Evolutionary conservation across 2,113 vertebrate species (phyloP), one percentile per base, ranked within the genome.

Genomic region (Clupea harengus): DNA sequence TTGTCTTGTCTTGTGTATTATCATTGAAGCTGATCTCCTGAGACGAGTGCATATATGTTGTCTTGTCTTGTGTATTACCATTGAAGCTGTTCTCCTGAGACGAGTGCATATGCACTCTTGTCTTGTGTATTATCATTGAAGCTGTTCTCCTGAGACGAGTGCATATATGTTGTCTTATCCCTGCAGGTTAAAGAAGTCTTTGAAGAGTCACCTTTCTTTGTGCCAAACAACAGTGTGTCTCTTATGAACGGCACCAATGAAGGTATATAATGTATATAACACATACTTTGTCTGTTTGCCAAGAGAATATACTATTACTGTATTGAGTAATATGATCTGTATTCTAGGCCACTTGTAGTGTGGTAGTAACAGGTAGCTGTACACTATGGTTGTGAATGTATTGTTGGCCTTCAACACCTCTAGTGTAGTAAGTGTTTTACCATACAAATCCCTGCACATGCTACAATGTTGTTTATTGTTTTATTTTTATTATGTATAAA

Each of bases 191-290:
- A 90, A 89, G 94, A 96, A 13, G 93, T 97, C 85, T 98, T 99
- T 92, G 94, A 94, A 5, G 95, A 97, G 60, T 99, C 98, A 49
- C 97, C 98, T 57, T 99, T 99, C 94, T 96, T 96, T 86, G 96
- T 99, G 90, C 96, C 97, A 91, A 90, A 95, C 75, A 94, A 97
- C 90, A 97, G 98, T 67, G 97, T 99, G 89, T 94, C 95, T 90
- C 97, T 99, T 91, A 97, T 99, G 97, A 96, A 99, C 0, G 98
- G 98, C 88, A 95, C 95, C 84, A 95, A 97, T 88, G 98, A 99
- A 97, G 98, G 98, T 99, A 88, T 0, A 85, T 90, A 60, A 60
- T 60, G 17, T 2, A 20, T 22, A 5, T 54, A n/a, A n/a, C 39
- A 6, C 50, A 52, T 52, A 52, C 6, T 49, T 49, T 52, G 2